A percentile compares a stretch with the other conserved stretches of the same genome.
Conservation (phyloP, 2,888 invertebrate genomes). For the Smittia aterrima region DNA sequence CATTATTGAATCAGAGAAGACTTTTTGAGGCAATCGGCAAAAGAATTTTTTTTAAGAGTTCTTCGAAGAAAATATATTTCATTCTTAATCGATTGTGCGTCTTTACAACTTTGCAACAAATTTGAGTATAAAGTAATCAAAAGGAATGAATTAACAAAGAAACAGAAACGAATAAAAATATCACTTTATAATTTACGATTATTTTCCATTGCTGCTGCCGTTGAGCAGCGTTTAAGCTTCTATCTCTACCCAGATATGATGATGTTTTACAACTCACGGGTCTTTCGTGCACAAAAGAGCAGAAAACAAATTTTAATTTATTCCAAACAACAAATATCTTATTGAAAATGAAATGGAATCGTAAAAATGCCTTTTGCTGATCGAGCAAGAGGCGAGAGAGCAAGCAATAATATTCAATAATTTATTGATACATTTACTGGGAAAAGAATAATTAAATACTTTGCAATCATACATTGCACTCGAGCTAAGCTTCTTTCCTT, state of each 20-base stretch:
- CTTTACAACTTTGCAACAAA: slow-evolving; percentile 38
- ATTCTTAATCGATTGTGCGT: slow-evolving; percentile 19
- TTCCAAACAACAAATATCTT: slow-evolving; percentile 41
- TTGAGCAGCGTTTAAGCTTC: slow-evolving; percentile 18
- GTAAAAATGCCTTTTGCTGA: slow-evolving; percentile 24
- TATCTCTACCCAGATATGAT: neutral
- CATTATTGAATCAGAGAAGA: slow-evolving; percentile 13
- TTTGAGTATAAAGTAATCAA: slow-evolving; percentile 40
- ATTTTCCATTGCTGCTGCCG: slow-evolving; percentile 35
- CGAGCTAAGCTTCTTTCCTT: neutral
- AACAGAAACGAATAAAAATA: slow-evolving; percentile 36
- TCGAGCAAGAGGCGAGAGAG: slow-evolving; percentile 2
- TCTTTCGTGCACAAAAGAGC: slow-evolving; percentile 3
- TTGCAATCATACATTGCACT: slow-evolving; percentile 38
- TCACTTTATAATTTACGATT: slow-evolving; percentile 42
- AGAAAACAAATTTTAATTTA: slow-evolving; percentile 36
- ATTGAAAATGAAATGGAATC: slow-evolving; percentile 39
- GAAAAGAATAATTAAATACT: slow-evolving; percentile 41
- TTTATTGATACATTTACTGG: slow-evolving; percentile 41
- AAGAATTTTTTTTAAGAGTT: neutral
- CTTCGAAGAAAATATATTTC: slow-evolving; percentile 10
- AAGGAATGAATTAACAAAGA: slow-evolving; percentile 35
- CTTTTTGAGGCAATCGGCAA: neutral
- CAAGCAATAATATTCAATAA: slow-evolving; percentile 41
- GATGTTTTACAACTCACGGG: slow-evolving; percentile 23